phyloP scores from a whole-genome alignment of 2,113 vertebrate species.

The Oriolus oriolus region DNA sequence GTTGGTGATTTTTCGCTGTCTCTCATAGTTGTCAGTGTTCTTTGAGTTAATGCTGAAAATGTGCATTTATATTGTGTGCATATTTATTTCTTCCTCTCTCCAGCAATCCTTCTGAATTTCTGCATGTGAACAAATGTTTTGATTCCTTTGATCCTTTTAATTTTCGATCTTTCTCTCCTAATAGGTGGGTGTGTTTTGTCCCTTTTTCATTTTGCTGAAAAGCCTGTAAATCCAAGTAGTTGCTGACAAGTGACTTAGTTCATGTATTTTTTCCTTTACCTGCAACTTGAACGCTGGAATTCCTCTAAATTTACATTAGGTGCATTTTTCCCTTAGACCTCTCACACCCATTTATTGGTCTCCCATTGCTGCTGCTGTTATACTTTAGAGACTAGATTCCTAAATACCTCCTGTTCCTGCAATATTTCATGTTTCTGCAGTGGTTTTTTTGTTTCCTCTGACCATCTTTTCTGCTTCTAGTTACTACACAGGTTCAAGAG shows the following conservation, averaged over 20 bases:
- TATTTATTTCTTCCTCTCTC: constrained; percentile 12
- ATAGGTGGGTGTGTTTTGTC: constrained; percentile 69
- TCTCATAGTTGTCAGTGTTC: neutral
- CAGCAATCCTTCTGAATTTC: constrained; percentile 72
- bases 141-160: constrained; percentile 67
- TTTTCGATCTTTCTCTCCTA: constrained; percentile 69
- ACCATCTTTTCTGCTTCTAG: neutral
- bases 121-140: constrained; percentile 49
- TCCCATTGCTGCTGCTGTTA: neutral
- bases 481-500: neutral
- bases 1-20: neutral
- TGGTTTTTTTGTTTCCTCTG: neutral
- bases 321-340: neutral
- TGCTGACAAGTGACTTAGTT: neutral
- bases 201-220: neutral
- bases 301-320: neutral
- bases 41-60: neutral
- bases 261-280: neutral
- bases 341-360: neutral
- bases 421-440: neutral
- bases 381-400: neutral
- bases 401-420: neutral
- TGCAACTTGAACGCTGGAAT: neutral
- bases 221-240: neutral
- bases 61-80: neutral